phyloP scores from a whole-genome alignment of 2,797 vertebrate genomes.

The Lepus oiostolus region DNA sequence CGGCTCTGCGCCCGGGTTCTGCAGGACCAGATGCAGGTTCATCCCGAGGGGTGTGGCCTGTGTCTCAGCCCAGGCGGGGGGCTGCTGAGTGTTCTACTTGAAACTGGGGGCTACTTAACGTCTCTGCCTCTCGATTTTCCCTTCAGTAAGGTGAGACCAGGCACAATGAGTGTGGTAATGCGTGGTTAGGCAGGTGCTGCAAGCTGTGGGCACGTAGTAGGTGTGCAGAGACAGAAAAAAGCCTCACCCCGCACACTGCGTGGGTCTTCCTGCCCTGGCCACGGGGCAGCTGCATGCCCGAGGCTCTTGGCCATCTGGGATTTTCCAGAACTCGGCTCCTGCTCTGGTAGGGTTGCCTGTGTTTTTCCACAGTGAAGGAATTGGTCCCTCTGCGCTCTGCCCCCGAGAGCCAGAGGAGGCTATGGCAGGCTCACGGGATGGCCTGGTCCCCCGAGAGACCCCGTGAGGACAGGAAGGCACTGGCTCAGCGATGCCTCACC shows the following conservation, averaged over 20 bases:
- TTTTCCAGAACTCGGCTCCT: constrained; percentile 64
- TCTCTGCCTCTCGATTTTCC: background rate
- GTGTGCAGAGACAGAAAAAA: background rate
- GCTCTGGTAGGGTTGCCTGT: constrained; percentile 26
- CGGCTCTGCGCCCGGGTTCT: background rate
- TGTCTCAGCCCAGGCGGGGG: background rate
- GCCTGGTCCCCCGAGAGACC: background rate
- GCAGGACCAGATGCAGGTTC: background rate
- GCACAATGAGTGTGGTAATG: background rate
- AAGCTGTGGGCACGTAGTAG: background rate
- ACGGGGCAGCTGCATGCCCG: background rate
- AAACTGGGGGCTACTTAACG: background rate
- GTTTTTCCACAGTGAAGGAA: constrained; percentile 62
- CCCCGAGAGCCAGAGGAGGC: background rate
- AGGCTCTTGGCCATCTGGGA: constrained; percentile 42
- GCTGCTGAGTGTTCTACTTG: background rate
- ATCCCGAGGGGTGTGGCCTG: accelerated
- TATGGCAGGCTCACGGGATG: background rate
- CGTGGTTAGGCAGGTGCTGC: background rate
- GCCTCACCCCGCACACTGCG: background rate
- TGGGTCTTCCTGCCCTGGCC: background rate
- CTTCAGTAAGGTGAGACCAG: background rate
- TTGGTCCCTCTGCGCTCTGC: background rate
- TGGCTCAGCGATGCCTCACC: background rate
- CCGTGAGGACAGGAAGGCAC: background rate